Base-by-base conservation (phyloP, 2,113 vertebrate species). In the Bufo bufo region DNA sequence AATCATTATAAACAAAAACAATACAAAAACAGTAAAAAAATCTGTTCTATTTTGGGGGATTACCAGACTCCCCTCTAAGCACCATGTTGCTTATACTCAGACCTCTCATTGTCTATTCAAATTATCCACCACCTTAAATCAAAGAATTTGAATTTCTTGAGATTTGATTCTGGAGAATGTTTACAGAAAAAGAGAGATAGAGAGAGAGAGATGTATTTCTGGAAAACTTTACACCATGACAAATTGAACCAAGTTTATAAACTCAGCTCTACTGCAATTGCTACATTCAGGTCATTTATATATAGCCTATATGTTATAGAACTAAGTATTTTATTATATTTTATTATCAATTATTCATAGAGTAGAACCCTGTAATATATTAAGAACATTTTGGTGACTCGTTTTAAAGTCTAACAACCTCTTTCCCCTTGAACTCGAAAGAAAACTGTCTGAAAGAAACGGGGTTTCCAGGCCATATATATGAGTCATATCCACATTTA, bases 401-500 rank as follows among this genome's bases (percentile, higher is more conserved):
- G 49, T 74, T 74, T 74, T 74, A 47, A 47, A 54, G 77, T 59
- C 52, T 58, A 58, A 80, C 52, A 80, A 69, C 45, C 61, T 52
- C 49, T 47, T 69, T 83, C 43, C 8, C 47, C 61, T 50, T 52
- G 43, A 69, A 83, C 43, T 66, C 52, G 61, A 66, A 66, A 66
- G 61, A 83, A 82, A 83, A 61, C 80, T 6, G 33, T 52, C 61
- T 13, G 14, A 52, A 69, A 69, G 81, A 83, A 83, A 83, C 23
- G 61, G 81, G 81, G 61, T 83, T 83, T 83, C 49, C 81, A 83
- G 81, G 81, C 81, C 81, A 69, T 82, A 43, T 45, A 47, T 45
- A 82, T 83, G 81, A 83, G 81, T 83, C 81, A 83, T 45, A 83
- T 50, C 66, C 47, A 66, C 81, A 83, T 83, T 83, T 83, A 83